Percentiles rank a stretch among this genome's conserved stretches.
Conservation (phyloP, 2,888 invertebrate species). For the Rhagium mordax region DNA sequence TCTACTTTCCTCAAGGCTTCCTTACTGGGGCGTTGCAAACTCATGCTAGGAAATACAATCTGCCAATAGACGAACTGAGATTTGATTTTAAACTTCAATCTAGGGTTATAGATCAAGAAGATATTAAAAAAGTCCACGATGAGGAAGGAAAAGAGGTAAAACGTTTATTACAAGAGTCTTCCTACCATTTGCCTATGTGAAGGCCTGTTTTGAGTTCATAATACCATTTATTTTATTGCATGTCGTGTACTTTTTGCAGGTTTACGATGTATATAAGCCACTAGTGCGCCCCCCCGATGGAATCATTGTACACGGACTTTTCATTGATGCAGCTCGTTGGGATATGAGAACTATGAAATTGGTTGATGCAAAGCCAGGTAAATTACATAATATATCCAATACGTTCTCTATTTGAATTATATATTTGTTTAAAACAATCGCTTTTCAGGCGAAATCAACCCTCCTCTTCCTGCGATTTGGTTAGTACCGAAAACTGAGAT, state of each 20-base stretch:
- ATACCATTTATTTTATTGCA: no score
- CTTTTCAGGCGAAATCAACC: slow-evolving; percentile 86
- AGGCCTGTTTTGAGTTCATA: no score
- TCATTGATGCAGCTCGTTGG: slow-evolving; percentile 92
- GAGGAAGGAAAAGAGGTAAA: slow-evolving; percentile 63
- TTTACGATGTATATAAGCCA: slow-evolving; percentile 71
- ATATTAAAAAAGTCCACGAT: slow-evolving; percentile 73
- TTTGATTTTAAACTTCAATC: slow-evolving; percentile 83
- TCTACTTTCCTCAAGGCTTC: slow-evolving; percentile 95
- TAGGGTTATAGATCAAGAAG: slow-evolving; percentile 77
- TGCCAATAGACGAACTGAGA: slow-evolving; percentile 89
- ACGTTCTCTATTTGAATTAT: no score
- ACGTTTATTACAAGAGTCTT: not conserved
- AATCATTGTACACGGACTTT: slow-evolving; percentile 85
- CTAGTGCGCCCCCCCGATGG: slow-evolving; percentile 77
- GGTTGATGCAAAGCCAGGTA: slow-evolving; percentile 85
- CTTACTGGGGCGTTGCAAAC: slow-evolving; percentile 93
- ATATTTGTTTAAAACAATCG: no score
- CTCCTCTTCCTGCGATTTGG: slow-evolving; percentile 79
- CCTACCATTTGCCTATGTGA: no score
- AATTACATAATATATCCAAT: slow-evolving; percentile 39
- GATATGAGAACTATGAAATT: slow-evolving; percentile 77
- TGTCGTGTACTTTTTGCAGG: slow-evolving; percentile 61
- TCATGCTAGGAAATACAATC: slow-evolving; percentile 86
- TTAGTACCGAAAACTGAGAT: slow-evolving; percentile 78